Evolutionary conservation across 2,888 invertebrate genomes (phyloP), one percentile per base, ranked within the genome.

Genomic region (Drosophila niveifrons): DNA sequence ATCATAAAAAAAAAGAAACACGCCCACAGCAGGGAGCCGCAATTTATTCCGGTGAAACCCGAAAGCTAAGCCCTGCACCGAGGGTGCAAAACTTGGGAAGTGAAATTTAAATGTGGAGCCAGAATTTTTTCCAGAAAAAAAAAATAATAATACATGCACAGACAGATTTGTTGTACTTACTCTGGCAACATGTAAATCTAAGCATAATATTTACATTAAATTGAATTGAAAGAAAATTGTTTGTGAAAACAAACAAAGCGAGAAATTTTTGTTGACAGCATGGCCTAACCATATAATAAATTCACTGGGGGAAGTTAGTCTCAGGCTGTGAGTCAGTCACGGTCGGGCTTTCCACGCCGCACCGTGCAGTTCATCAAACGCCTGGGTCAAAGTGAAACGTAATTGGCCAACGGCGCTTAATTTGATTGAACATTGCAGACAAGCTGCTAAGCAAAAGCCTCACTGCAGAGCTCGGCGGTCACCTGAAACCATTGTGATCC

Each of bases 331-430:
- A 48, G 59, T 53, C 50, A 48, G 80, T 82, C 84, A 82, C 89
- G 87, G 65, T 69, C 58, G 66, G 66, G 76, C 88, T 80, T 82
- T 86, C 86, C 76, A 72, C 64, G 62, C 67, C 41, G 23, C 6
- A 6, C 4, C 0, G 44, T 75, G 70, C 68, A 72, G 75, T 72
- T 78, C 73, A 73, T 74, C 70, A 50, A 59, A 63, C 50, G 61
- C 28, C 65, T 78, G 66, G 85, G 85, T 86, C 89, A 89, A 72
- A 85, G 89, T 77, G 76, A 90, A 85, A 88, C 79, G 80, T 85
- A 90, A 90, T 89, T 88, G 90, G 87, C 88, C 87, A 74, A 72
- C 74, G 71, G 85, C 77, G 83, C 76, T 82, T 77, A 82, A 82
- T 82, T 85, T 78, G 78, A 86, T 88, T 83, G 78, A 72, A 52